These are phyloP conservation scores for Ruditapes philippinarum DNA, from an alignment of 1,140 invertebrate species.

Conservation along the genomic window DNA sequence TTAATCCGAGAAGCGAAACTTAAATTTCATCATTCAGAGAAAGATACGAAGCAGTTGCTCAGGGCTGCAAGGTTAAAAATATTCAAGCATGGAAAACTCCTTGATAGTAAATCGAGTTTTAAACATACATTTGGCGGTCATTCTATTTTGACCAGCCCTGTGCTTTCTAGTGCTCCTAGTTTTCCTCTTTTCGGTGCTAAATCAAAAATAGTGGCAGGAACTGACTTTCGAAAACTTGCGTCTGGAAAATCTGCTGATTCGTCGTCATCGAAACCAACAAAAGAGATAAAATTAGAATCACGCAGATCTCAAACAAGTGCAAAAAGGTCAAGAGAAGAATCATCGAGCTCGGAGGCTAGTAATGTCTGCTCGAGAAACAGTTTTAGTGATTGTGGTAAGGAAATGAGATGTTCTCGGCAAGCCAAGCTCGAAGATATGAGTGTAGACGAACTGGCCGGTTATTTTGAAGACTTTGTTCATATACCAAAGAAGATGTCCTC, in stretches of 20 bases:
- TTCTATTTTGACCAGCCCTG: not conserved
- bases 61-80: constrained; percentile 77
- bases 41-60: constrained; percentile 78
- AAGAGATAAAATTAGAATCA: not conserved
- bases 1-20: constrained; percentile 78
- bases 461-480: constrained; percentile 85
- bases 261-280: not conserved
- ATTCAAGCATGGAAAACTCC: constrained; percentile 62
- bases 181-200: constrained; percentile 69
- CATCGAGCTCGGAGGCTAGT: not conserved
- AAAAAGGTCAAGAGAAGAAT: constrained; percentile 12
- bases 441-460: constrained; percentile 85
- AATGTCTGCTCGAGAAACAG: not conserved
- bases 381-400: constrained; percentile 61
- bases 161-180: constrained; percentile 35
- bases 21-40: constrained; percentile 79
- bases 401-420: constrained; percentile 83
- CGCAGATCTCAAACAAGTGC: constrained; percentile 17
- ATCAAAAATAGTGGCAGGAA: constrained; percentile 32
- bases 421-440: constrained; percentile 80
- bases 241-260: not conserved
- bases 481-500: constrained; percentile 86
- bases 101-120: not conserved
- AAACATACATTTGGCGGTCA: constrained; percentile 24
- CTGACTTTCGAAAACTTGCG: constrained; percentile 42